Evolutionary conservation across 2,113 vertebrate species (phyloP).

Genomic region (Pteropus alecto): DNA sequence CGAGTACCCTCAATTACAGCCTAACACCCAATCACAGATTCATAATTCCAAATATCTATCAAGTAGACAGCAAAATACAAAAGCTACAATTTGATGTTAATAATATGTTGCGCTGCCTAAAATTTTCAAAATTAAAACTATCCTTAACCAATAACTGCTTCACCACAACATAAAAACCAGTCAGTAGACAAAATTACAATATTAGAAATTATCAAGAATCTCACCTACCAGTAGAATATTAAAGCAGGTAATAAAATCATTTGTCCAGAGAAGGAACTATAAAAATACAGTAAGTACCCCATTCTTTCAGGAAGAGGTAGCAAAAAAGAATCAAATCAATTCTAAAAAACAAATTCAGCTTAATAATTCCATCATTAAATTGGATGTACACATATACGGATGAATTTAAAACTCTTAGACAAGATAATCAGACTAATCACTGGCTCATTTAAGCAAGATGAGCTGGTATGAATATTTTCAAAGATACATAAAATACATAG

Average conservation of each 20-base stretch:
- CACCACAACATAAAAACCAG: background rate
- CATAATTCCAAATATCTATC: slow-evolving; percentile 8
- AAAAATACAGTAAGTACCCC: background rate
- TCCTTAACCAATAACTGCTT: slow-evolving; percentile 8
- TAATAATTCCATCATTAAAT: background rate
- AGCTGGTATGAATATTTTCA: background rate
- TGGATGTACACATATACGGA: background rate
- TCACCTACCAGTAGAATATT: slow-evolving; percentile 16
- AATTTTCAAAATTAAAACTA: slow-evolving; percentile 16
- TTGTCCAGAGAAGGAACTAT: background rate
- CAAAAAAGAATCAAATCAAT: slow-evolving; percentile 29
- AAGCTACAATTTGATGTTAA: background rate
- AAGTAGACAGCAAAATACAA: slow-evolving; percentile 22
- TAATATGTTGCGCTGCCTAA: background rate
- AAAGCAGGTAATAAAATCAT: background rate
- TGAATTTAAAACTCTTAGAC: background rate
- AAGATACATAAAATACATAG: background rate
- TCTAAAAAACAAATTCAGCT: slow-evolving; percentile 36
- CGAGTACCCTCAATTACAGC: background rate
- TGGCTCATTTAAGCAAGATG: slow-evolving; percentile 17
- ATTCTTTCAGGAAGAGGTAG: background rate
- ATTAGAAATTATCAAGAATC: background rate
- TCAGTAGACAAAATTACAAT: background rate
- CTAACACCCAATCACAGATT: background rate
- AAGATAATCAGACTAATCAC: background rate